A percentile compares a stretch with the other conserved stretches of the same genome.
Conservation (phyloP, 2,888 invertebrate genomes). For the Hyalella azteca region DNA sequence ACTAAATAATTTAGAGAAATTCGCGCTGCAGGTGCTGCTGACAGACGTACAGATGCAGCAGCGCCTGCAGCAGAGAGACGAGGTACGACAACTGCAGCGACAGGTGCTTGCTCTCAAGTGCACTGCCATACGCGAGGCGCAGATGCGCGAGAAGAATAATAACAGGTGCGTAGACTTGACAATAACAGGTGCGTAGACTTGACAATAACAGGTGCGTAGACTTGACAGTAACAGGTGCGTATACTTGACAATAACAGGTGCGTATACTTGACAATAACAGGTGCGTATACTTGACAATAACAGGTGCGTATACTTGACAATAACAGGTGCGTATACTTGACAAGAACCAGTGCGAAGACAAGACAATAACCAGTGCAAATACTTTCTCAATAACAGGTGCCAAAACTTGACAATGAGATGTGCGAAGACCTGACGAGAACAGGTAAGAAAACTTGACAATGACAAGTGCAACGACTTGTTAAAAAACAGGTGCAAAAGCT, state of each 20-base stretch:
- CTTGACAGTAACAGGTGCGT: neutral
- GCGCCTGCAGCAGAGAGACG: constrained; percentile 25
- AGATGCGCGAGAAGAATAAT: neutral
- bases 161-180: neutral
- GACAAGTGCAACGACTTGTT: no score
- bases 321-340: no score
- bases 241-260: neutral
- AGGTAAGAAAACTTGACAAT: no score
- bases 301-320: neutral
- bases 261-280: neutral
- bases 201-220: neutral
- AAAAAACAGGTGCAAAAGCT: no score
- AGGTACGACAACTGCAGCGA: constrained; percentile 27
- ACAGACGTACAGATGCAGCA: constrained; percentile 12
- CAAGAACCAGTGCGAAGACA: no score
- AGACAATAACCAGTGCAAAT: no score
- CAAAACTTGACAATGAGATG: no score
- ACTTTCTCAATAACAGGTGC: no score
- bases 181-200: neutral
- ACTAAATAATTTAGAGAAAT: neutral
- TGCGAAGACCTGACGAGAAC: no score
- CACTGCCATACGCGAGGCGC: constrained; percentile 30
- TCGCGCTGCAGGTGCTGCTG: neutral
- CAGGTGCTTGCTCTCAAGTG: constrained; percentile 32
- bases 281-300: neutral